Conservation (phyloP, 2,797 vertebrate genomes). For the Myotis vivesi region DNA sequence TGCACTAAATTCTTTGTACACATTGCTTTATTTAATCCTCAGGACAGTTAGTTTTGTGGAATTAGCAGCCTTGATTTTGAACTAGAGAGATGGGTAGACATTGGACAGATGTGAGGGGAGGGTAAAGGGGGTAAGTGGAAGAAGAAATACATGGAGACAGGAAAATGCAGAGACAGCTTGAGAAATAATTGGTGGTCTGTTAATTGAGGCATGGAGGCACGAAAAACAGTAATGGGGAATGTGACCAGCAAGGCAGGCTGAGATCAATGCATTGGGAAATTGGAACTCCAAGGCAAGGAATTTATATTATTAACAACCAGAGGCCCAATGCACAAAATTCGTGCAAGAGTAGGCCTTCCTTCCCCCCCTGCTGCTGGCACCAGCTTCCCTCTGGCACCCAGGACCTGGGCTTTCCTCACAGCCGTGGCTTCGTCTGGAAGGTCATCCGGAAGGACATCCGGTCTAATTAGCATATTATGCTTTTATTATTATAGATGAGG, state of each 20-base stretch:
- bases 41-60: slow-evolving; percentile 6
- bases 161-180: background rate
- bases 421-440: no score
- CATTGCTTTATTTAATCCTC: background rate
- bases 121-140: background rate
- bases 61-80: background rate
- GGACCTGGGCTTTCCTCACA: no score
- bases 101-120: background rate
- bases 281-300: background rate
- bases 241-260: background rate
- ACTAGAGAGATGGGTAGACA: background rate
- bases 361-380: no score
- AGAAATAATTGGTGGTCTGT: background rate
- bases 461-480: no score
- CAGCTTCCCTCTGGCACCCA: no score
- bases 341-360: no score
- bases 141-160: background rate
- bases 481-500: no score
- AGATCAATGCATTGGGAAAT: background rate
- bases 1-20: background rate
- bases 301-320: background rate
- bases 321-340: no score
- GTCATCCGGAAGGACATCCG: no score
- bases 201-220: background rate
- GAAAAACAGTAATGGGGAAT: background rate